Evolutionary conservation across 64 coral and sea anemone species (phyloP).

Genomic region (Stichodactyla helianthus): DNA sequence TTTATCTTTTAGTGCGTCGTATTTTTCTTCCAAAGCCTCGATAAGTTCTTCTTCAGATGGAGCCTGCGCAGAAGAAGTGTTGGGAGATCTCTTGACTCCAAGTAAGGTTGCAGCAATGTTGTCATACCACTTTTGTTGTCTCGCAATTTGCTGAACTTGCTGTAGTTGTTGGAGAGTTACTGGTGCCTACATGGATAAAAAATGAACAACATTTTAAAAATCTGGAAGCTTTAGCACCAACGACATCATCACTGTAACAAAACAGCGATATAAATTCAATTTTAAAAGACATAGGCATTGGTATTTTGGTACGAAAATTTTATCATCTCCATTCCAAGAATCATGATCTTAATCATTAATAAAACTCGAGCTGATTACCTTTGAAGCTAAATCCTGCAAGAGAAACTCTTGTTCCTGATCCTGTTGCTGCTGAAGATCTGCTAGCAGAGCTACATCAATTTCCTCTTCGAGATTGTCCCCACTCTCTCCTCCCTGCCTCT

Average conservation of each 20-base stretch:
- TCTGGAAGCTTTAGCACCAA: not conserved
- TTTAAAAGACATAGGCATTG: too few relatives aligned
- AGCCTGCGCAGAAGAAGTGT: conserved; percentile 20
- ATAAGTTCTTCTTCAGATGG: conserved; percentile 82
- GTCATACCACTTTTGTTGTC: conserved; percentile 89
- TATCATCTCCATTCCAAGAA: not conserved
- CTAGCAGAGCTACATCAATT: conserved; percentile 57
- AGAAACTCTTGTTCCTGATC: conserved; percentile 90
- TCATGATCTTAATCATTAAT: too few relatives aligned
- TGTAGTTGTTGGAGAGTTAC: conserved; percentile 72
- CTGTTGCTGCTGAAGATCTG: conserved; percentile 75
- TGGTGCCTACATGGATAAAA: conserved; percentile 31
- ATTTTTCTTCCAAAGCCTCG: conserved; percentile 90
- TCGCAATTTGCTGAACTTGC: conserved; percentile 71
- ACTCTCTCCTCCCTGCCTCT: conserved; percentile 1
- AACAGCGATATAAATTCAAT: too few relatives aligned
- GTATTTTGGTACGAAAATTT: too few relatives aligned
- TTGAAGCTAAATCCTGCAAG: conserved; percentile 69
- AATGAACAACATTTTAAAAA: not conserved
- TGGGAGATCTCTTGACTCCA: conserved; percentile 55
- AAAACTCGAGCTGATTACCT: conserved; percentile 32
- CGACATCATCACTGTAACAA: too few relatives aligned
- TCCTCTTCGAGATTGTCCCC: conserved; percentile 49
- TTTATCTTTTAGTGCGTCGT: conserved; percentile 94
- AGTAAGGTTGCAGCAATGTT: conserved; percentile 76